Evolutionary conservation across 2,888 invertebrate species (phyloP), one percentile per base, ranked within the genome.

Genomic region (Ditula angustiorana): DNA sequence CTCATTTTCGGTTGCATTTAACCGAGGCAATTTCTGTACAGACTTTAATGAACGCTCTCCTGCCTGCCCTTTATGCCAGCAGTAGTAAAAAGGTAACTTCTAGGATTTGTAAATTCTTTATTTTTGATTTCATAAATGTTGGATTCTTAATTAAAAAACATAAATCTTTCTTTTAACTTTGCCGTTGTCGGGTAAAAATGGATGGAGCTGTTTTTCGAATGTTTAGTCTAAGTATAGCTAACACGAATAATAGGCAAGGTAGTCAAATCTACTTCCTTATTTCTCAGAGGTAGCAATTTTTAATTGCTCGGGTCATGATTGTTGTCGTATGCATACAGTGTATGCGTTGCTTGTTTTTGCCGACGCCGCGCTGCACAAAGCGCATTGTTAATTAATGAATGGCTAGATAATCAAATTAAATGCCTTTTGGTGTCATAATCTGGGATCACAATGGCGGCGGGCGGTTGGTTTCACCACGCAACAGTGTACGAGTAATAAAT

Each of bases 361-460:
- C 68, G 61, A 65, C 67, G 73, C 67, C 61, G 66, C 67, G 73
- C 67, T 71, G 71, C 64, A 86, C 83, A 86, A 86, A 83, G 82
- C 75, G 76, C 81, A 87, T 87, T 87, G 87, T 87, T 80, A 74
- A 62, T 80, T 76, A 77, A 76, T 80, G 81, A 87, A 85, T 82
- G 76, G 81, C 74, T 74, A 80, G 82, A 82, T 86, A 83, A 82
- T 82, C 76, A 83, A 83, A 84, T 83, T 83, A 78, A 78, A 75
- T 72, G 78, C 70, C 83, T 84, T 82, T 82, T 83, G 80, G 78
- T 76, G 74, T 72, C 72, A 67, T 68, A 72, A 67, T 66, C 68
- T 57, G 8, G 64, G 67, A 66, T 66, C 65, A 82, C 80, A 83
- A 85, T 82, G 68, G 59, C 57, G 68, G 61, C 58, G 59, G 59